phyloP scores from a whole-genome alignment of 2,113 vertebrate species.

The Sinocyclocheilus anophthalmus region DNA sequence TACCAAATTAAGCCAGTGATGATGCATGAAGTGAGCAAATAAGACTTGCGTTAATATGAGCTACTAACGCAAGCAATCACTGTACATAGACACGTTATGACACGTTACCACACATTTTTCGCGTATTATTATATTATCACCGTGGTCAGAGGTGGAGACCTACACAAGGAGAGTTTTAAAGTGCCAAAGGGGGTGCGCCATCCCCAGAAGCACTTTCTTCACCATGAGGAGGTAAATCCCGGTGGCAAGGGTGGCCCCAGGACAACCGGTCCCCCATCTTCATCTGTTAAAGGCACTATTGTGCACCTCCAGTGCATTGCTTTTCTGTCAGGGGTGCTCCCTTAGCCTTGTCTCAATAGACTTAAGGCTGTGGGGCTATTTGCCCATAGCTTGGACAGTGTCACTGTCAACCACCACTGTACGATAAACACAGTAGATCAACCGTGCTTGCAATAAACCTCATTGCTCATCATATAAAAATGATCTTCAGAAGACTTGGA shows the following conservation, averaged over 20 bases:
- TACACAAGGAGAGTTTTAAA: neutral
- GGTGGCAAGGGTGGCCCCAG: neutral
- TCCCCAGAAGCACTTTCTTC: too few species aligned
- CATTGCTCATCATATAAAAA: neutral
- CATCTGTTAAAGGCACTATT: slow-evolving; percentile 31
- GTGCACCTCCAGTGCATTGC: neutral
- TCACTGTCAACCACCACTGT: too few species aligned
- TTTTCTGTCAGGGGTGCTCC: too few species aligned
- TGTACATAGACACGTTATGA: neutral
- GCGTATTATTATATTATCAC: neutral
- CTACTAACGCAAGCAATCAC: neutral
- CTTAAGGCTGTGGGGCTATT: too few species aligned
- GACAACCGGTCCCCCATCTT: neutral
- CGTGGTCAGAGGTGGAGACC: neutral
- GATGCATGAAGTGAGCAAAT: neutral
- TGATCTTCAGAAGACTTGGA: neutral
- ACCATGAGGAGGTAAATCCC: too few species aligned
- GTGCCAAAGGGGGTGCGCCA: too few species aligned
- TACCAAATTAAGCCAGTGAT: neutral
- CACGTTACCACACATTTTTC: neutral
- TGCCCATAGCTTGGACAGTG: too few species aligned
- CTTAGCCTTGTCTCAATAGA: too few species aligned
- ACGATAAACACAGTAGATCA: neutral
- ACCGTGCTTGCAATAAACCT: neutral
- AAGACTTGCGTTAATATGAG: neutral